These are phyloP conservation scores for Hecatera dysodea DNA, from an alignment of 2,888 invertebrate species.

Conservation along the genomic window DNA sequence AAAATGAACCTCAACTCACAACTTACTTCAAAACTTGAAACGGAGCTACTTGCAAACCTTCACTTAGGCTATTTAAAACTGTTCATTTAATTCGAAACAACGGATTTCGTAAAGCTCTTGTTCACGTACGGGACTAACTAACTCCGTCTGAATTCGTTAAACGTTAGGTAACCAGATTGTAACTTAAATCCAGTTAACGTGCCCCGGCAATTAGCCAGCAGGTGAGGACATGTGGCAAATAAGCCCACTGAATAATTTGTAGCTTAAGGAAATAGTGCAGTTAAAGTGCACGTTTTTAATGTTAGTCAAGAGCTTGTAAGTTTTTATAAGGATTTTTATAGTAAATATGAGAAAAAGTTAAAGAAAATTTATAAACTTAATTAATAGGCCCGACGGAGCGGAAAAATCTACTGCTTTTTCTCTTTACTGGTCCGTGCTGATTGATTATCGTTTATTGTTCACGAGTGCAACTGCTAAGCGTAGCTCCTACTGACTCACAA, in stretches of 20 bases:
- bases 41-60: slow-evolving; percentile 36
- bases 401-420: no score
- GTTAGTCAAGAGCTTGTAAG: slow-evolving; percentile 19
- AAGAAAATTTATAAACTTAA: no score
- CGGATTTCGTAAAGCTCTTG: slow-evolving; percentile 67
- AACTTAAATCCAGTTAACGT: slow-evolving; percentile 87
- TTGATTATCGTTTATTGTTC: no score
- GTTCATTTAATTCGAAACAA: slow-evolving; percentile 64
- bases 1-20: not conserved
- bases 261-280: slow-evolving; percentile 47
- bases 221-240: slow-evolving; percentile 82
- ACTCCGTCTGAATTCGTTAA: slow-evolving; percentile 85
- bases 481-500: no score
- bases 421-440: not conserved
- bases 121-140: slow-evolving; percentile 80
- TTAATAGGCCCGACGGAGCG: slow-evolving; percentile 9
- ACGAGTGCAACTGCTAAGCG: not conserved
- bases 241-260: slow-evolving; percentile 64
- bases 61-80: slow-evolving; percentile 56
- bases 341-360: slow-evolving; percentile 1
- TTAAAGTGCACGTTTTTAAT: slow-evolving; percentile 13
- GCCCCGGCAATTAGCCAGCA: slow-evolving; percentile 81
- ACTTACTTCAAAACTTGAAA: slow-evolving; percentile 25
- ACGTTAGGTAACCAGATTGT: slow-evolving; percentile 85
- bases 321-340: slow-evolving; percentile 29